Percentiles rank a stretch among this genome's conserved stretches.
These are phyloP conservation scores for Percopsis omiscomaycus DNA, from an alignment of 2,797 vertebrate species.

Conservation along the genomic window DNA sequence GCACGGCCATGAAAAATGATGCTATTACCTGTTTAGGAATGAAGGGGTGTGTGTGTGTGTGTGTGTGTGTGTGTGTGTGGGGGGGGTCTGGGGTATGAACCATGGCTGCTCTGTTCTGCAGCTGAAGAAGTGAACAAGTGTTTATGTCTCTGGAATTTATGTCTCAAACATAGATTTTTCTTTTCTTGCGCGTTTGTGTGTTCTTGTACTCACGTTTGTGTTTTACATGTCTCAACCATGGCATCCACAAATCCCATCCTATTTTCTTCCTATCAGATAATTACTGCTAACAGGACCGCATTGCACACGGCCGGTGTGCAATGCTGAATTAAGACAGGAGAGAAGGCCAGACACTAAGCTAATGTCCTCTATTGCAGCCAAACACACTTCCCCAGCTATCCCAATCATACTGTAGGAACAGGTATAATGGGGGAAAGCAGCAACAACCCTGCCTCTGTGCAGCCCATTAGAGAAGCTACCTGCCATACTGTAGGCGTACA, in stretches of 20 bases:
- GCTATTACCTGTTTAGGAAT: conserved; percentile 51
- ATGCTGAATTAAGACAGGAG: not conserved
- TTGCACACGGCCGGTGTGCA: not conserved
- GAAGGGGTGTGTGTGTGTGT: conserved; percentile 18
- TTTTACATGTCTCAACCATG: not conserved
- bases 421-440: too few species aligned
- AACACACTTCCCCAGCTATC: not conserved
- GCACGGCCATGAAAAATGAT: conserved; percentile 45
- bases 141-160: too few species aligned
- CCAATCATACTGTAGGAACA: not conserved
- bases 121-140: too few species aligned
- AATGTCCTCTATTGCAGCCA: not conserved
- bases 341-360: not conserved
- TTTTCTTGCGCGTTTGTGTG: not conserved
- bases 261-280: not conserved
- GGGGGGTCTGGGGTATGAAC: not conserved
- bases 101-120: too few species aligned
- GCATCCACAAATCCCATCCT: not conserved
- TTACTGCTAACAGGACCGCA: not conserved
- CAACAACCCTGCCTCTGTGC: too few species aligned
- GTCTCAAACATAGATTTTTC: too few species aligned
- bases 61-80: conserved; percentile 8
- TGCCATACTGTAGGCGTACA: too few species aligned
- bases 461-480: too few species aligned
- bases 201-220: not conserved